A percentile compares a stretch with the other conserved stretches of the same genome.
Evolutionary conservation across 2,888 invertebrate genomes (phyloP).

Genomic region (Peribatodes rhomboidaria): DNA sequence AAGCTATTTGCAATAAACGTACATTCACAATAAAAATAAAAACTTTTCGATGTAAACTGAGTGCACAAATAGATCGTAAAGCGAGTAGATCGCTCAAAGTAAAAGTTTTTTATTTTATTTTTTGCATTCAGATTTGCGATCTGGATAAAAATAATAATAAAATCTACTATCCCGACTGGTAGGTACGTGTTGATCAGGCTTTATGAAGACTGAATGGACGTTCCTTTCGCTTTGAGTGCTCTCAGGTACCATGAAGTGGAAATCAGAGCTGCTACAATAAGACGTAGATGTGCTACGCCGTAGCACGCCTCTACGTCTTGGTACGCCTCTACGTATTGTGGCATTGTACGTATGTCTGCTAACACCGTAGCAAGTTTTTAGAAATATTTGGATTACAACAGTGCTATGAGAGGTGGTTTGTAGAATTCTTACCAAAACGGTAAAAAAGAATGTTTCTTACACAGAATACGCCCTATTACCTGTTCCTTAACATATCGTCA

Average conservation of each 20-base stretch:
- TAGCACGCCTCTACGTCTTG: too few species aligned
- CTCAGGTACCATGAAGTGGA: constrained; percentile 49
- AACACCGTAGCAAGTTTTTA: constrained; percentile 4
- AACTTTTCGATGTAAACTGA: not conserved
- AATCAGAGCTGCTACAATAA: constrained; percentile 49
- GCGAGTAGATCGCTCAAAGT: not conserved
- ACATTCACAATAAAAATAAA: not conserved
- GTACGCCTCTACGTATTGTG: too few species aligned
- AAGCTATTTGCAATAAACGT: too few species aligned
- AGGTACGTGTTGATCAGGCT: constrained; percentile 12
- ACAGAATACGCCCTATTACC: too few species aligned
- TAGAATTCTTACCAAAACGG: too few species aligned
- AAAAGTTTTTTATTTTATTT: not conserved
- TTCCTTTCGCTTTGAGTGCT: constrained; percentile 40
- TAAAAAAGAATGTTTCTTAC: too few species aligned
- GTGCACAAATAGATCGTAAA: not conserved
- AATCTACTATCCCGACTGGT: constrained; percentile 18
- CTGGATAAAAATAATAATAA: constrained; percentile 15
- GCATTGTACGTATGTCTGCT: too few species aligned
- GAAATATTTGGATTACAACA: not conserved
- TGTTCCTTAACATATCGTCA: too few species aligned
- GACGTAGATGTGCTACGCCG: constrained; percentile 52
- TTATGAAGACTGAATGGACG: constrained; percentile 40
- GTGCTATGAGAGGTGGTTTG: too few species aligned
- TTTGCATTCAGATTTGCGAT: too few species aligned